Conservation (phyloP, 2,888 invertebrate genomes). For the Mystacides longicornis region DNA sequence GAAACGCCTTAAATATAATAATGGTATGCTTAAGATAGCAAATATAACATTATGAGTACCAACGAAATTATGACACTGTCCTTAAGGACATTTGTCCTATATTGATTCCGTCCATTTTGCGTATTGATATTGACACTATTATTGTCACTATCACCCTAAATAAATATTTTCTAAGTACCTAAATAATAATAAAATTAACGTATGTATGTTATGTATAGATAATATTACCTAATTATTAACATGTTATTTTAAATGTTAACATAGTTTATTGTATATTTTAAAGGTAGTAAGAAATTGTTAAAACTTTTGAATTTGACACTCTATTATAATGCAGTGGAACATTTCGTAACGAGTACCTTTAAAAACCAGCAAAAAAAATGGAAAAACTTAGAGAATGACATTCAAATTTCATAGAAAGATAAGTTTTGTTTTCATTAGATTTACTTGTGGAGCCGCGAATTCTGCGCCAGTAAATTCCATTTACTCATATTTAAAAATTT, state of each 20-base stretch:
- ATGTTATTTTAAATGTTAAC: neutral
- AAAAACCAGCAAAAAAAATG: too few species aligned
- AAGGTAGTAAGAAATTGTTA: neutral
- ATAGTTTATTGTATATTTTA: neutral
- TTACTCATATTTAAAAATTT: too few species aligned
- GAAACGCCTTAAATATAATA: conserved; percentile 32
- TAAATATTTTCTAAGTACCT: too few species aligned
- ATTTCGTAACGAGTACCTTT: too few species aligned
- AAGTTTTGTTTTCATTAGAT: too few species aligned
- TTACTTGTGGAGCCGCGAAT: too few species aligned
- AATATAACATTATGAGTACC: conserved; percentile 22
- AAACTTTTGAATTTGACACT: too few species aligned
- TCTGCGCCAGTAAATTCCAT: too few species aligned
- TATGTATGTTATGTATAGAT: neutral
- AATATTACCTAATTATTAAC: neutral
- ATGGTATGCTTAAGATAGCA: conserved; percentile 21
- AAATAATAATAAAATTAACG: neutral
- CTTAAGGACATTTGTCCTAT: neutral
- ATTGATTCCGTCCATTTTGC: conserved; percentile 25
- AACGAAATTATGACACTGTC: conserved; percentile 18
- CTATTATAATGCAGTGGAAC: too few species aligned
- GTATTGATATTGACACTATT: conserved; percentile 11
- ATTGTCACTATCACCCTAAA: neutral
- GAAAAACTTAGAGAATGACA: too few species aligned
- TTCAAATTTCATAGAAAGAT: too few species aligned